A percentile compares a stretch with the other conserved stretches of the same genome.
These are phyloP conservation scores for Capreolus pygargus DNA, from an alignment of 2,113 vertebrate genomes.

Conservation along the genomic window DNA sequence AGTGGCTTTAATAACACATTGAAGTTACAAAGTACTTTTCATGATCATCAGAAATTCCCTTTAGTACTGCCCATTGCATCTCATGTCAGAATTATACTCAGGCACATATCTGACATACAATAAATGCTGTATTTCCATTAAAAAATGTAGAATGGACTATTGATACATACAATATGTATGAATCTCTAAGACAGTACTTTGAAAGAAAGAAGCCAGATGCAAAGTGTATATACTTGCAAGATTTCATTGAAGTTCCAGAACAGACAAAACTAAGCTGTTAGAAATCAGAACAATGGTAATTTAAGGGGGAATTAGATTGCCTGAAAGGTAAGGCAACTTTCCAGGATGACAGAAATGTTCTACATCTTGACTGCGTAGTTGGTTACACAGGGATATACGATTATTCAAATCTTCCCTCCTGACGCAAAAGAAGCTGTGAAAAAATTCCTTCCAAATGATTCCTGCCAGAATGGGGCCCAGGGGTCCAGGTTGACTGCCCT, in stretches of 20 bases:
- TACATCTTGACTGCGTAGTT: background rate
- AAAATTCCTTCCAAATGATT: background rate
- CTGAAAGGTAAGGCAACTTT: background rate
- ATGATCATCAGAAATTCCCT: background rate
- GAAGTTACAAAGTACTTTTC: background rate
- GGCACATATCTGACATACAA: background rate
- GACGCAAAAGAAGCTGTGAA: background rate
- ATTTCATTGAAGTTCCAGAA: background rate
- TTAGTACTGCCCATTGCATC: background rate
- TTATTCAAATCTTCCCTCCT: background rate
- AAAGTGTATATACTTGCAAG: background rate
- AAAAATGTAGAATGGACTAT: background rate
- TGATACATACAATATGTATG: background rate
- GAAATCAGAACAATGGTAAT: background rate
- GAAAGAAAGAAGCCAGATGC: background rate
- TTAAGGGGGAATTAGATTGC: background rate
- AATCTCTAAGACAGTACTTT: background rate
- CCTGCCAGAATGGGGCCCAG: background rate
- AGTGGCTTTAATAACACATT: background rate
- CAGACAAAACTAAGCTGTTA: background rate
- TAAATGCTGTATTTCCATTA: background rate
- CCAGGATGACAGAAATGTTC: background rate
- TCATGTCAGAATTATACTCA: background rate
- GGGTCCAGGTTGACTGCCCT: too few species aligned
- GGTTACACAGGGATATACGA: background rate